Conservation (phyloP, 2,888 invertebrate species). For the Nephrocerus scutellatus region DNA sequence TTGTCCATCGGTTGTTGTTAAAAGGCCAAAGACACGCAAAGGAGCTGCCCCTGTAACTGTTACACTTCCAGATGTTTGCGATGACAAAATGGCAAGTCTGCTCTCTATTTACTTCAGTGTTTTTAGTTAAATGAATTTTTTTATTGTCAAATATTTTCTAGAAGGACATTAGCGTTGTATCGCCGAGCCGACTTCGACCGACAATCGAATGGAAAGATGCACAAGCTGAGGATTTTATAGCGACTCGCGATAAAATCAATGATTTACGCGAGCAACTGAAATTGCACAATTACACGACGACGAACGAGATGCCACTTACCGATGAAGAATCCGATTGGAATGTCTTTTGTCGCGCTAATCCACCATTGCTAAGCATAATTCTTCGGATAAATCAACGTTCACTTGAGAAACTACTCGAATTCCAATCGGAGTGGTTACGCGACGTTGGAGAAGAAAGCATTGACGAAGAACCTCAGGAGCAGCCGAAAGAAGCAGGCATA, state of each 20-base stretch:
- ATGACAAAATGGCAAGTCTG: conserved; percentile 17
- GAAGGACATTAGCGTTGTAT: conserved; percentile 22
- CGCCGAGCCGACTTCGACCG: conserved; percentile 32
- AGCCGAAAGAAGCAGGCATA: too few relatives aligned
- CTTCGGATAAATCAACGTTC: conserved; percentile 38
- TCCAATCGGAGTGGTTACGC: conserved; percentile 37
- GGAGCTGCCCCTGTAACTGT: conserved; percentile 8
- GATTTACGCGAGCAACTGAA: conserved; percentile 25
- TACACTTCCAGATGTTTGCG: conserved; percentile 15
- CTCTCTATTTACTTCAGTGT: neutral
- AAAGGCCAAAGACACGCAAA: conserved; percentile 22
- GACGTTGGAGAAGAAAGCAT: conserved; percentile 11
- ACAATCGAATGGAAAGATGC: conserved; percentile 41
- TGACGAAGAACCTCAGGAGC: too few relatives aligned
- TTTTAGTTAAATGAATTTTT: neutral
- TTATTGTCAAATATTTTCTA: conserved; percentile 3
- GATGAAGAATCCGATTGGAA: conserved; percentile 33
- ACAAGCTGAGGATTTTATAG: conserved; percentile 36
- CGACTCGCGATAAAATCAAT: conserved; percentile 27
- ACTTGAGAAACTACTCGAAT: conserved; percentile 39
- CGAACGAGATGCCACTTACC: conserved; percentile 28
- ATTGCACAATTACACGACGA: conserved; percentile 22
- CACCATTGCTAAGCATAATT: conserved; percentile 37
- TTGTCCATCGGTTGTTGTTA: conserved; percentile 41
- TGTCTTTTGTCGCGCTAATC: conserved; percentile 34